Evolutionary conservation across 2,797 vertebrate species (phyloP).

Genomic region (Cottoperca gobio): DNA sequence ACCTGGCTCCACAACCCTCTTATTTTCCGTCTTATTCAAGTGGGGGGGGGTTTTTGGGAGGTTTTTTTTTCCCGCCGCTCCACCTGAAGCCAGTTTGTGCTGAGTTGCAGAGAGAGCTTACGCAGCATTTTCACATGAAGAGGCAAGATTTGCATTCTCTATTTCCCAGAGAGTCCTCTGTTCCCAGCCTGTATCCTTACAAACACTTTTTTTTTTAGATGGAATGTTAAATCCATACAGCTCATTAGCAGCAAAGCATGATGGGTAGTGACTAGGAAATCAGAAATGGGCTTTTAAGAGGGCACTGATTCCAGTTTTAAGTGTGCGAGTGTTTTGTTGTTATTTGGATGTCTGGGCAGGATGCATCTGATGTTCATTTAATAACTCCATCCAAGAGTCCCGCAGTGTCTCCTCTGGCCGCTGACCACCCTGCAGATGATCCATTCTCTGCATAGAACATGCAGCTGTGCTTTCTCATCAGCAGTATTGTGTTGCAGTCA

Average conservation of each 20-base stretch:
- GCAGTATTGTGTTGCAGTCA: conserved; percentile 31
- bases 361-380: conserved; percentile 23
- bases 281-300: conserved; percentile 8
- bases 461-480: conserved; percentile 37
- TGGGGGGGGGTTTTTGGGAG: conserved; percentile 48
- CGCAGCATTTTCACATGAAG: conserved; percentile 58
- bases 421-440: conserved; percentile 43
- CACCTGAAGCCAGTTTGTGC: conserved; percentile 51
- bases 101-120: conserved; percentile 46
- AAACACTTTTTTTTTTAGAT: background rate
- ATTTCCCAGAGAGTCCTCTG: conserved; percentile 38
- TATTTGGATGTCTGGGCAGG: conserved; percentile 37
- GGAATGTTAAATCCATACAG: conserved; percentile 28
- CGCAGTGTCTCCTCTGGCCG: conserved; percentile 39
- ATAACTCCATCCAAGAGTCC: conserved; percentile 18
- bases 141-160: conserved; percentile 57
- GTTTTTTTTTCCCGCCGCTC: background rate
- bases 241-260: conserved; percentile 11
- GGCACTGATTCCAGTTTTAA: too few relatives aligned
- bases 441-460: conserved; percentile 29
- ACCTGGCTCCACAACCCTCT: conserved; percentile 39
- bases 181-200: conserved; percentile 11
- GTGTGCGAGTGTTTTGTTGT: conserved; percentile 39
- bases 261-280: background rate
- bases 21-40: conserved; percentile 47